Base-by-base conservation (phyloP, 2,113 vertebrate species). In the Notechis scutatus region DNA sequence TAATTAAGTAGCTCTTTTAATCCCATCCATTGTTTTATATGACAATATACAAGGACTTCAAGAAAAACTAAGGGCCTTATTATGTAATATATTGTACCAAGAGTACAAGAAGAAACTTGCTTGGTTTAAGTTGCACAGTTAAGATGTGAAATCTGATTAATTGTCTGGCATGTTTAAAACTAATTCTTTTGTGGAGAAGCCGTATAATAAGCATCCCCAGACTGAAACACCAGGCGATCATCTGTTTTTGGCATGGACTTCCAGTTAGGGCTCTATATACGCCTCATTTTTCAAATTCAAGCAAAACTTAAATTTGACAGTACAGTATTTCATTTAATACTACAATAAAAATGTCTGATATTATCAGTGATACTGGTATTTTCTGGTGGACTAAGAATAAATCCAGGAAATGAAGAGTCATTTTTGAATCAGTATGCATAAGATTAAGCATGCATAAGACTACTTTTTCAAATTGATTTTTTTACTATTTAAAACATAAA, bases 11-110 rank as follows among this genome's bases (percentile, higher is more conserved):
- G n/a, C 21, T 69, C 59, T 88, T 54, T 92, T 39, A 52, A 56
- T 56, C 21, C 15, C 2, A 29, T 23, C 34, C 50, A 23, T 42
- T 88, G 52, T 56, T 50, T 81, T 74, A 61, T 87, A 21, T 86
- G 55, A 87, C 54, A 91, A 86, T n/a, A 86, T 2, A 0, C 34
- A 52, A 42, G 45, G 90, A 0, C 69, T 29, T 61, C 0, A 0
- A 24, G 23, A 85, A 50, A 55, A 15, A 34, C 10, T 3, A 29
- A 89, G 29, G 55, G n/a, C 7, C 26, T 42, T 85, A 0, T 50
- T 93, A 81, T 5, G 1, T 0, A 1, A 29, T 18, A 29, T 34
- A 85, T 26, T 14, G 12, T 9, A 69, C 10, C 0, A 26, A 47
- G 23, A 8, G 59, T 59, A 90, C 29, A 81, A 85, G 26, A 81